Evolutionary conservation across 2,113 vertebrate species (phyloP).

Genomic region (Amphilophus citrinellus): DNA sequence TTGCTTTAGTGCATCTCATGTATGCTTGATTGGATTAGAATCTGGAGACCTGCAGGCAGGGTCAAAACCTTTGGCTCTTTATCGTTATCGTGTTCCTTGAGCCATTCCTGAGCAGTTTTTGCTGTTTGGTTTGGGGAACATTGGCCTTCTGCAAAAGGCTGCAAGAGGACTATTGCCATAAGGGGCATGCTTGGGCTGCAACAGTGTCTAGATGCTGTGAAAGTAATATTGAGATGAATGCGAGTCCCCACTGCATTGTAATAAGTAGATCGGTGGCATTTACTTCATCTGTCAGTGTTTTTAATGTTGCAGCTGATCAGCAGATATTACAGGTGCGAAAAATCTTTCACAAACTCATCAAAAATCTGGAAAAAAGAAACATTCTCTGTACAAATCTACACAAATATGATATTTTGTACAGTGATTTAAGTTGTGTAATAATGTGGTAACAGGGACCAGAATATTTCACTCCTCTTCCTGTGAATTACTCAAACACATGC

Average conservation of each 20-base stretch:
- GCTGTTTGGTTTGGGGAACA: not conserved
- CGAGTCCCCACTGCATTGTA: not conserved
- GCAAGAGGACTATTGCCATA: not conserved
- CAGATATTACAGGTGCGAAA: not conserved
- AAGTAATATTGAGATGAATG: not conserved
- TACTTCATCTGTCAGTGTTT: not conserved
- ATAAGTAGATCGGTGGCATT: not conserved
- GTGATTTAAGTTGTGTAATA: conserved; percentile 13
- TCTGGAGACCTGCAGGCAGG: not conserved
- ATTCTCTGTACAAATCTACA: not conserved
- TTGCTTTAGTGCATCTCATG: not conserved
- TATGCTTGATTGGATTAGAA: not conserved
- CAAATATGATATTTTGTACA: not conserved
- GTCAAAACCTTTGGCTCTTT: not conserved
- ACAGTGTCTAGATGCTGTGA: not conserved
- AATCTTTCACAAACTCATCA: not conserved
- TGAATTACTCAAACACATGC: conserved; percentile 27
- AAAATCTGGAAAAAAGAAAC: not conserved
- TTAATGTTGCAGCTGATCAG: not conserved
- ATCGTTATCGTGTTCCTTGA: not conserved
- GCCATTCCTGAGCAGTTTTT: not conserved
- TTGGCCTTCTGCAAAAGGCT: not conserved
- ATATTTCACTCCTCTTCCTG: conserved; percentile 4
- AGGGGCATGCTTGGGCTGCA: not conserved
- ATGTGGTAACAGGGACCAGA: conserved; percentile 12